Evolutionary conservation across 1,140 invertebrate species (phyloP).

Genomic region (Macrocentrus cingulum): DNA sequence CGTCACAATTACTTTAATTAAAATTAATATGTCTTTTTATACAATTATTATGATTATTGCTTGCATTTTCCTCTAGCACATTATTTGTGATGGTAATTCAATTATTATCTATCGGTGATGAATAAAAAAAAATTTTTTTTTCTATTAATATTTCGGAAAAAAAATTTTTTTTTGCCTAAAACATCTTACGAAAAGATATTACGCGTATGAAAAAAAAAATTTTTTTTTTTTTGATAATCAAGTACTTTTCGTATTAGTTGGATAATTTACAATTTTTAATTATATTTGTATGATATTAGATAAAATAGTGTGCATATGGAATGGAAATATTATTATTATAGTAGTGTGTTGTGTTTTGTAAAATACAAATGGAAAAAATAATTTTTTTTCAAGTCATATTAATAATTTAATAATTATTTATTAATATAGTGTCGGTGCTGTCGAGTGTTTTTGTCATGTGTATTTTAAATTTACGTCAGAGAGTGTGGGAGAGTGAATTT

Average conservation of each 20-base stretch:
- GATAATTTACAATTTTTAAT: too few relatives aligned
- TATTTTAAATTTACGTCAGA: constrained; percentile 1
- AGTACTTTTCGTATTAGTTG: too few relatives aligned
- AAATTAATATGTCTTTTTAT: constrained; percentile 25
- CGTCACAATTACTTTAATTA: constrained; percentile 47
- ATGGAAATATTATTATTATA: too few relatives aligned
- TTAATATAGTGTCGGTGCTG: too few relatives aligned
- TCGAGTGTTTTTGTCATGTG: too few relatives aligned
- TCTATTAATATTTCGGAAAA: too few relatives aligned
- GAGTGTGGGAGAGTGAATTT: constrained; percentile 21
- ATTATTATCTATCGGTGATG: background rate
- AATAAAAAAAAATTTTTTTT: constrained; percentile 10
- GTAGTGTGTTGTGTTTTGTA: constrained; percentile 47
- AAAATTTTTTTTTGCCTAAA: too few relatives aligned
- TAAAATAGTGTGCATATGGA: constrained; percentile 28
- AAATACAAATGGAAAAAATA: constrained; percentile 36
- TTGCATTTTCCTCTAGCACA: background rate
- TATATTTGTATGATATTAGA: background rate
- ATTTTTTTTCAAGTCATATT: too few relatives aligned
- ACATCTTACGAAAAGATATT: too few relatives aligned
- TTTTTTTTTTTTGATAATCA: background rate
- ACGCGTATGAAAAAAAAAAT: too few relatives aligned
- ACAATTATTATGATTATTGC: constrained; percentile 25
- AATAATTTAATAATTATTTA: too few relatives aligned
- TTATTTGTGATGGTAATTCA: background rate